Evolutionary conservation across 2,888 invertebrate genomes (phyloP), one percentile per base, ranked within the genome.

Genomic region (Drosophila merina): DNA sequence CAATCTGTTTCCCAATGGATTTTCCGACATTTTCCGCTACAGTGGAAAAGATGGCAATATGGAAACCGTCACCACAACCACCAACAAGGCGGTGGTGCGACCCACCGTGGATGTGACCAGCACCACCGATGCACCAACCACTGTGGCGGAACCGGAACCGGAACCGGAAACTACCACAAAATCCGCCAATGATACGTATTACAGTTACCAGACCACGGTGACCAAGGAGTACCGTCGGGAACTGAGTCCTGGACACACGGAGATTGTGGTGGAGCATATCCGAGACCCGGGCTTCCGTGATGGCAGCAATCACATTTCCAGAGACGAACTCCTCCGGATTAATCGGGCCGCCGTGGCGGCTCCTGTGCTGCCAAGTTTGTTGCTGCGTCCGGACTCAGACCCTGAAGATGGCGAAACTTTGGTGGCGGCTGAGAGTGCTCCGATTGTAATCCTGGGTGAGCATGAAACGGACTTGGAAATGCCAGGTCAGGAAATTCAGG

Each of bases 281-380:
- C 73, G 76, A 12, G 82, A 72, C 7, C 51, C 62, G 42, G 92
- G 92, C 3, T 89, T 94, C 42, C 93, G 67, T 5, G 85, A 90
- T 42, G 86, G 88, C 63, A 88, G 81, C 8, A 93, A 94, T 88
- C 90, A 94, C 8, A 93, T 95, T 66, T 92, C 94, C 0, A 94
- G 94, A 69, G 93, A 94, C 80, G 95, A 95, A 88, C 92, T 95
- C 7, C 77, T 94, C 8, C 93, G 93, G 81, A 95, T 95, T 0
- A 95, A 95, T 81, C 90, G 90, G n/a, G 93, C 93, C 0, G 90
- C 91, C 5, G 90, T 90, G 40, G 78, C 80, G 40, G 79, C 89
- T 1, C 88, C 89, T 0, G 90, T 85, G 12, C 68, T 88, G 57
- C 88, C 90, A 9, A 89, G 89, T 33, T 51, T 90, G 25, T 67